Base-by-base conservation (phyloP, 2,113 vertebrate species). In the Pygoscelis antarcticus region DNA sequence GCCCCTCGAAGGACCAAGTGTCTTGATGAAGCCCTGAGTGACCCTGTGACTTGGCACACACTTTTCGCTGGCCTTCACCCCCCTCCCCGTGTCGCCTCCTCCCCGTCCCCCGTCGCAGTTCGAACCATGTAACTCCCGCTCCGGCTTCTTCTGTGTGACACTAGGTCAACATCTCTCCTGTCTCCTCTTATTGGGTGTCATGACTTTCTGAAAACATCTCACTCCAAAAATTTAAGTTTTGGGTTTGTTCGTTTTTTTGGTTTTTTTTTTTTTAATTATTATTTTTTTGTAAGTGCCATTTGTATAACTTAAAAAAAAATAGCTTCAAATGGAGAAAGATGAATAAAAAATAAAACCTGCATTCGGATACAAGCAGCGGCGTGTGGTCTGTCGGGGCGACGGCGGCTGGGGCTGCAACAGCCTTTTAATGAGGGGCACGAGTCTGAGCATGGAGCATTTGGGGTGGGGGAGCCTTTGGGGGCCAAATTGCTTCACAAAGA, bases 261-360 rank as follows among this genome's bases (percentile, higher is more conserved):
- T n/a, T 55, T 49, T 32, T 3, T 44, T 69, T 76, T 98, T 98
- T 98, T 91, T 98, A 97, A 78, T 96, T 98, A 97, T 98, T 98
- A 89, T 98, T 98, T 98, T 99, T 99, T 99, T 99, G 98, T 98
- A 98, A 97, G 99, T 99, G 99, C 99, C 99, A 99, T 99, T 99
- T 99, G 98, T 99, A 99, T 99, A 99, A 99, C 99, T 98, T 97
- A 98, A 98, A 99, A 97, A 98, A 98, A 98, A 98, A 98, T 97
- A 98, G 97, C 98, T 99, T 98, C 98, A 98, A 99, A 98, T 99
- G 98, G 98, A 98, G 97, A 98, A 98, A 91, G 97, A 98, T 95
- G 95, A 99, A 99, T 98, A 97, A 98, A 98, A 93, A 94, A 95
- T 94, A 91, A 95, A 98, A 92, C 98, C 98, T 98, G 98, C 98